Evolutionary conservation across 2,113 vertebrate genomes (phyloP), one percentile per base, ranked within the genome.

Genomic region (Tragelaphus strepsiceros): DNA sequence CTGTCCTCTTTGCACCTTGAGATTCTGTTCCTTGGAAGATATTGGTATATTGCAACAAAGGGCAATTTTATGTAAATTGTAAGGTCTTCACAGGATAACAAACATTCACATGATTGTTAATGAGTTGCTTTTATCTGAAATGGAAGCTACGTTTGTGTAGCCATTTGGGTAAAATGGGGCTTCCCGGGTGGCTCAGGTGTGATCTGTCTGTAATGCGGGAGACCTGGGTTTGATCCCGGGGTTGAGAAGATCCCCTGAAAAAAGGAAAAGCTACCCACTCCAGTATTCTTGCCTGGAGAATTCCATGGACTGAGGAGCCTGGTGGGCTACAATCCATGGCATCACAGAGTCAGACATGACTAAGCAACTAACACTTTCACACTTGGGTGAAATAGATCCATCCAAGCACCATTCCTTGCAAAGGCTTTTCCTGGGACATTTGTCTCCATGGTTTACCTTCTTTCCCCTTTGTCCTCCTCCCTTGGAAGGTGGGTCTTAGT

Each of bases 41-140:
- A 46, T 84, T 17, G 74, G 3, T 51, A 22, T 17, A 49, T 80
- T 97, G 32, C 43, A 91, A 35, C 92, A 90, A 78, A 98, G 84
- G 92, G 74, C n/a, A 98, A 91, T 97, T 97, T 98, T 93, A 95
- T 91, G 51, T 89, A 90, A 2, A 96, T 98, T 95, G 32, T 80
- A 92, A 95, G 82, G 87, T 96, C 95, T 98, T 98, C 97, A 19
- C 32, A 67, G n/a, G 62, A 67, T 67, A 67, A n/a, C 32, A n/a
- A 17, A n/a, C 15, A 97, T 84, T 92, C 97, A 97, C 2, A 13
- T 97, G 62, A 90, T 96, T 97, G 97, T 97, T 97, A 83, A 85
- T 98, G 97, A 97, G 97, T 96, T 97, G 82, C 96, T 97, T 98
- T 98, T 92, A 87, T 98, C 96, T 98, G 64, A 98, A 98, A 97